Percentiles rank a stretch among this genome's conserved stretches.
phyloP scores from a whole-genome alignment of 2,113 vertebrate species.

The Empidonax traillii region DNA sequence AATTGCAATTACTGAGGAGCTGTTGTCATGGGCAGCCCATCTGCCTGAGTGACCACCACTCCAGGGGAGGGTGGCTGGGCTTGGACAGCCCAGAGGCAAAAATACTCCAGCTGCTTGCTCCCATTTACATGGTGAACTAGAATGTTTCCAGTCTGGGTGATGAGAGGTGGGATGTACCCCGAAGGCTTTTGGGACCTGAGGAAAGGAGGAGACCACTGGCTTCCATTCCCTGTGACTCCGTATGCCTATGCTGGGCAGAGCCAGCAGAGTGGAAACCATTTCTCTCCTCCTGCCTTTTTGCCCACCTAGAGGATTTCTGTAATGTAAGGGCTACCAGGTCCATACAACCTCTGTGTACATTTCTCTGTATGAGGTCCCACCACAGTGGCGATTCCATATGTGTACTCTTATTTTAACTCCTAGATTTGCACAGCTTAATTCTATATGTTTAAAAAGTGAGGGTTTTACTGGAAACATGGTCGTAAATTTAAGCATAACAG shows the following conservation, averaged over 20 bases:
- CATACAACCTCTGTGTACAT: background rate
- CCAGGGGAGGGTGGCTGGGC: background rate
- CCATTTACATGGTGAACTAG: background rate
- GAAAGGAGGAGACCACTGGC: background rate
- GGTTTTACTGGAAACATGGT: slow-evolving; percentile 38
- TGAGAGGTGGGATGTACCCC: background rate
- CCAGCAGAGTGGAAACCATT: too few species aligned
- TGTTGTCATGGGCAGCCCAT: background rate
- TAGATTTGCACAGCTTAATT: slow-evolving; percentile 29
- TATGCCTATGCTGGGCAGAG: fast-evolving
- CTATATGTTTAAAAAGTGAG: slow-evolving; percentile 17
- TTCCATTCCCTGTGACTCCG: fast-evolving
- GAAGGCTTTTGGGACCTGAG: background rate
- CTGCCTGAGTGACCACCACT: background rate
- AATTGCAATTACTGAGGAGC: background rate
- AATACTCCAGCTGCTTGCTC: background rate
- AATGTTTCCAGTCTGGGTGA: background rate
- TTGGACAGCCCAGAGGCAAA: background rate
- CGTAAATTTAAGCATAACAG: background rate
- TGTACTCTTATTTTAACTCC: background rate
- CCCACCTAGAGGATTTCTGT: background rate
- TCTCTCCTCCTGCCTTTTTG: background rate
- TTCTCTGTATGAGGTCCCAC: background rate
- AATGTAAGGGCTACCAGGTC: background rate
- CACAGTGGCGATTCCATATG: fast-evolving